Evolutionary conservation across 1,140 invertebrate species (phyloP).

Genomic region (Paraescarpia echinospica): DNA sequence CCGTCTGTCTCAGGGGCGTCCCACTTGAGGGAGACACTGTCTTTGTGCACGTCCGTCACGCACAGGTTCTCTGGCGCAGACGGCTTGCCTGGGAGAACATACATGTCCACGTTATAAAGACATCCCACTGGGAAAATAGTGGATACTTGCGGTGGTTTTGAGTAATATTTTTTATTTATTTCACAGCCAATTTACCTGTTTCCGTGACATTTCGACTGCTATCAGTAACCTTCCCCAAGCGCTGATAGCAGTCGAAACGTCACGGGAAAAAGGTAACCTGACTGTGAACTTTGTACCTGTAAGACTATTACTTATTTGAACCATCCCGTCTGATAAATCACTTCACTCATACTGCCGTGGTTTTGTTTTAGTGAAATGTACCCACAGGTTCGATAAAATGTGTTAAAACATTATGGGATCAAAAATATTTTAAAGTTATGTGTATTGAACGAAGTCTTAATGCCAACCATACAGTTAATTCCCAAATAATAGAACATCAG

Average conservation of each 20-base stretch:
- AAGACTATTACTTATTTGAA: no score
- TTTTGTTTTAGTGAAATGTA: not conserved
- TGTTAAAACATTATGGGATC: no score
- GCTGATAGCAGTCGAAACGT: no score
- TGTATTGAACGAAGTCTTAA: not conserved
- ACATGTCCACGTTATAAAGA: not conserved
- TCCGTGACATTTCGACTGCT: no score
- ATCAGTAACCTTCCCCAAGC: no score
- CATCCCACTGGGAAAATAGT: not conserved
- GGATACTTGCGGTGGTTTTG: no score
- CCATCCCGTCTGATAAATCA: no score
- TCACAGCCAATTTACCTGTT: no score
- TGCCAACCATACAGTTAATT: not conserved
- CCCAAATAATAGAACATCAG: not conserved
- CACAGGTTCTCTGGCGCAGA: conserved; percentile 78
- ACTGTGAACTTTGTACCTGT: no score
- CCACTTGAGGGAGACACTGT: conserved; percentile 91
- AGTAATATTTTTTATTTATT: no score
- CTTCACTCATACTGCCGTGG: not conserved
- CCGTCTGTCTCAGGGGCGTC: conserved; percentile 86
- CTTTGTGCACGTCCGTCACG: conserved; percentile 82
- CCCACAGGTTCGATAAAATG: not conserved
- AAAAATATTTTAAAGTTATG: no score
- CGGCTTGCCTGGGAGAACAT: conserved; percentile 1
- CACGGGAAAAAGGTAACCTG: no score